A percentile compares a stretch with the other conserved stretches of the same genome.
Evolutionary conservation across 2,888 invertebrate species (phyloP).

Genomic region (Brenthis hecate): DNA sequence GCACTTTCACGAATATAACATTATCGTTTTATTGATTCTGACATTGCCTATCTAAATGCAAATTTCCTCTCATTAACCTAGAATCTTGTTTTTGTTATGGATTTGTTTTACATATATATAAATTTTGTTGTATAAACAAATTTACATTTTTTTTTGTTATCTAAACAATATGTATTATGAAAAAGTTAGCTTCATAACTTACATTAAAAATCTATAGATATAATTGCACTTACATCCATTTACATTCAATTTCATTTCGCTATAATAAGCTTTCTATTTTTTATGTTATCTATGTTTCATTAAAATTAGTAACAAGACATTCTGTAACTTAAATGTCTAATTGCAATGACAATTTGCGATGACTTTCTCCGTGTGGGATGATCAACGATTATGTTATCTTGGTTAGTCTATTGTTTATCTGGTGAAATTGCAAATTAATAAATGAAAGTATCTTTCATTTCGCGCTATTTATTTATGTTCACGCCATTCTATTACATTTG

Average conservation of each 20-base stretch:
- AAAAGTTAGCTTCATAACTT: too few relatives aligned
- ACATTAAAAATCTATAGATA: too few relatives aligned
- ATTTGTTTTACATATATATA: too few relatives aligned
- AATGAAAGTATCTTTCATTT: slow-evolving; percentile 18
- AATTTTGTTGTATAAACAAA: too few relatives aligned
- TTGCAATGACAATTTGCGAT: slow-evolving; percentile 22
- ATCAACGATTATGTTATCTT: slow-evolving; percentile 25
- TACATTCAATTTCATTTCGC: too few relatives aligned
- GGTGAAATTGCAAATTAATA: slow-evolving; percentile 25
- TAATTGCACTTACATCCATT: too few relatives aligned
- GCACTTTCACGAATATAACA: slow-evolving; percentile 56
- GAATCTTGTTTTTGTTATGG: background rate
- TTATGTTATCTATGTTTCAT: too few relatives aligned
- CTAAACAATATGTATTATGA: too few relatives aligned
- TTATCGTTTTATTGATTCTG: slow-evolving; percentile 39
- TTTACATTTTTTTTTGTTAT: too few relatives aligned
- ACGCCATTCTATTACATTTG: background rate
- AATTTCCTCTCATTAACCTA: slow-evolving; percentile 13
- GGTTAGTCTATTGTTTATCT: slow-evolving; percentile 26
- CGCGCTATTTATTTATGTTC: background rate
- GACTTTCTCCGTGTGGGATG: slow-evolving; percentile 36
- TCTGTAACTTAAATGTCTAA: slow-evolving; percentile 8
- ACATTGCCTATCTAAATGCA: slow-evolving; percentile 22
- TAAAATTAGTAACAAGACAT: background rate
- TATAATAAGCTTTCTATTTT: too few relatives aligned